Base-by-base conservation (phyloP, 2,888 invertebrate genomes). In the Marasmarcha lunaedactyla region DNA sequence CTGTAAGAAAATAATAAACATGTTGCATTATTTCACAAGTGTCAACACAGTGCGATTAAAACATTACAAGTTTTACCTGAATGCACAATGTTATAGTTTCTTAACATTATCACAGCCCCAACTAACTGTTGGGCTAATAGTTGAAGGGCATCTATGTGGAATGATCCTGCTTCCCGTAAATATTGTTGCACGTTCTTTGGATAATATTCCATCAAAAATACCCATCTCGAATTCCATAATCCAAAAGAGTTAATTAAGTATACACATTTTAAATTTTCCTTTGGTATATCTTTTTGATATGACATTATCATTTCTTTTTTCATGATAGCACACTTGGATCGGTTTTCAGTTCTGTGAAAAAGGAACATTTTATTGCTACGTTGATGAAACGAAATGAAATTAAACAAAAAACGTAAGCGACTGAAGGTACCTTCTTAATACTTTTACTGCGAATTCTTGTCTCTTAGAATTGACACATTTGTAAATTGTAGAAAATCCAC, bases 181-280 rank as follows among this genome's bases (percentile, higher is more conserved):
- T 49, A 60, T 46, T 65, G 39, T 5, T 39, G 14, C 36, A 77
- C 50, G 36, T 60, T 72, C 35, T 42, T 54, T 1, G 74, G 65
- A 45, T 61, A 76, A 43, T 60, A 74, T 9, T 72, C 68, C 45
- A 63, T 62, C 11, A 76, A 33, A 57, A 59, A 46, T 66, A 72
- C 57, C 59, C 62, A 0, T 42, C 38, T 10, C 43, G 42, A 0
- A 39, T 38, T 30, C n/a, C 6, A 11, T 1, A 59, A 9, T 10
- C 20, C 13, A 37, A 71, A 70, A n/a, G 49, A 46, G 10, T 49
- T 43, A 0, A 59, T 42, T 10, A 67, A 39, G 35, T 46, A 45
- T 0, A 67, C 46, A 20, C 55, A 54, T 15, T 49, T 48, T 20
- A 53, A 51, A 35, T 57, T 57, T 1, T 55, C 44, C n/a, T 38